Percentiles rank a stretch among this genome's conserved stretches.
Conservation (phyloP, 2,888 invertebrate species). For the Spilosoma lubricipeda region DNA sequence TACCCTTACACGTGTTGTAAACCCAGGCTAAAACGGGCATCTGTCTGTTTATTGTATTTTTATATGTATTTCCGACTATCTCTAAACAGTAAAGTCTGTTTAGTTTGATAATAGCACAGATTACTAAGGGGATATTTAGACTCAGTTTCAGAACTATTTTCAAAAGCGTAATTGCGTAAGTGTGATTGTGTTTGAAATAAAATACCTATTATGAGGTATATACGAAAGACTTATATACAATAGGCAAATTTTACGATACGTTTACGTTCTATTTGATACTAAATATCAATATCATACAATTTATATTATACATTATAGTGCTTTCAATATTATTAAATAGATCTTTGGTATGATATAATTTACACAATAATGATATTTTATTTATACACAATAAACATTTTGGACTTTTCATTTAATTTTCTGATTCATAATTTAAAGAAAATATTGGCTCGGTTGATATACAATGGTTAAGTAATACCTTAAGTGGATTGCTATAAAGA, state of each 20-base stretch:
- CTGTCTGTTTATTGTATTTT: too few relatives aligned
- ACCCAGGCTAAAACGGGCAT: too few relatives aligned
- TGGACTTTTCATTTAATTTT: neutral
- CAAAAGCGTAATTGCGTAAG: neutral
- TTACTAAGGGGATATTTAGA: neutral
- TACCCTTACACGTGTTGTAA: too few relatives aligned
- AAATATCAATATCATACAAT: slow-evolving; percentile 1
- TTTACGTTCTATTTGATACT: neutral
- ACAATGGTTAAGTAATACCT: neutral
- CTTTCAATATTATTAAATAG: neutral
- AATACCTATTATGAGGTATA: neutral
- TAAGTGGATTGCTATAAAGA: too few relatives aligned
- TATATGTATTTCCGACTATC: too few relatives aligned
- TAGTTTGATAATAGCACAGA: neutral
- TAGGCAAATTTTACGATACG: neutral
- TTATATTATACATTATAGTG: too few relatives aligned
- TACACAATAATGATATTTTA: neutral
- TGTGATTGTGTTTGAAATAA: neutral
- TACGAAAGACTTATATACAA: neutral
- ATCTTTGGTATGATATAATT: slow-evolving; percentile 14
- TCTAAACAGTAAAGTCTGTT: neutral
- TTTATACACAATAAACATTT: neutral
- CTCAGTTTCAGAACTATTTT: neutral
- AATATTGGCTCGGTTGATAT: neutral
- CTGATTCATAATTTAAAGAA: neutral